These are phyloP conservation scores for Tenthredo mesomela DNA, from an alignment of 2,888 invertebrate species.

Conservation along the genomic window DNA sequence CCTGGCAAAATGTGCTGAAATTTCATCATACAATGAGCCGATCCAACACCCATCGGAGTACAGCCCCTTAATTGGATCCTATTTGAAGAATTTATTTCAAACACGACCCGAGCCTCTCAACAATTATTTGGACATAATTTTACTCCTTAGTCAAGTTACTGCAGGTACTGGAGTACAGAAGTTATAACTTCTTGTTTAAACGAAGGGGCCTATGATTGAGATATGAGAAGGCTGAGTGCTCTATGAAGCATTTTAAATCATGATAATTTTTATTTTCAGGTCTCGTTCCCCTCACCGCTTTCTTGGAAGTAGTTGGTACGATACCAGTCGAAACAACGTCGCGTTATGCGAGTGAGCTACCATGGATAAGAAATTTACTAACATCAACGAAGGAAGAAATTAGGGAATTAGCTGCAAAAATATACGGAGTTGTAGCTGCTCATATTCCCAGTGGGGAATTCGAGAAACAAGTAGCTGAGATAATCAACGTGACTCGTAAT, in stretches of 20 bases:
- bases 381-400: conserved; percentile 88
- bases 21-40: conserved; percentile 77
- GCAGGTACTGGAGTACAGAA: conserved; percentile 79
- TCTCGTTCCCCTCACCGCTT: conserved; percentile 85
- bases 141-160: conserved; percentile 83
- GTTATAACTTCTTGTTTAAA: too few species aligned
- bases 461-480: conserved; percentile 80
- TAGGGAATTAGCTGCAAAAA: conserved; percentile 85
- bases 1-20: conserved; percentile 83
- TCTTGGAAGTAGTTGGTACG: conserved; percentile 92
- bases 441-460: conserved; percentile 80
- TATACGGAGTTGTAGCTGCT: conserved; percentile 87
- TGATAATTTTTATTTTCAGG: conserved; percentile 75
- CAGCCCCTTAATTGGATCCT: conserved; percentile 84
- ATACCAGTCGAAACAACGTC: conserved; percentile 85
- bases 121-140: conserved; percentile 85
- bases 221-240: background rate
- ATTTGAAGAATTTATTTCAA: conserved; percentile 81
- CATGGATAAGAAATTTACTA: conserved; percentile 84
- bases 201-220: background rate
- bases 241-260: conserved; percentile 9
- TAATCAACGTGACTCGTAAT: conserved; percentile 79
- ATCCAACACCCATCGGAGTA: conserved; percentile 83
- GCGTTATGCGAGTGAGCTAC: conserved; percentile 82
- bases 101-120: conserved; percentile 82